Evolutionary conservation across 2,888 invertebrate species (phyloP).

Genomic region (Troilus luridus): DNA sequence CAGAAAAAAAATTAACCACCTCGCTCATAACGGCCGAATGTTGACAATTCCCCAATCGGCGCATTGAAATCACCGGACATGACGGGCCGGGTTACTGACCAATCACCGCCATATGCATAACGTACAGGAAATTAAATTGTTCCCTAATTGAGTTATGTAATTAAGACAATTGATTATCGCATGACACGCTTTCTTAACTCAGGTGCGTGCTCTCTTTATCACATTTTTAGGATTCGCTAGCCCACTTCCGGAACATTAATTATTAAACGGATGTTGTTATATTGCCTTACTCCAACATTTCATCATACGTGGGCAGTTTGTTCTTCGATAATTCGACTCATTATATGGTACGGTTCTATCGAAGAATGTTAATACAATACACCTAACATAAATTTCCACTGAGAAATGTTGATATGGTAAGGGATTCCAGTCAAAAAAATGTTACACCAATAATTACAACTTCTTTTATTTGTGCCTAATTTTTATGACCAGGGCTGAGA

Average conservation of each 20-base stretch:
- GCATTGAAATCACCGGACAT: constrained; percentile 22
- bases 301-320: neutral
- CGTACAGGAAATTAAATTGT: constrained; percentile 30
- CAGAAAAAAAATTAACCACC: neutral
- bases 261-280: constrained; percentile 18
- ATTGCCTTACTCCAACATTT: neutral
- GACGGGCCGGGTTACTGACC: neutral
- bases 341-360: neutral
- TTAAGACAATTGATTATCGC: constrained; percentile 36
- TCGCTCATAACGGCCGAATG: neutral
- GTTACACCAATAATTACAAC: too few relatives aligned
- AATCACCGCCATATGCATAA: neutral
- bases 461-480: too few relatives aligned
- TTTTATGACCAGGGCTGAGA: too few relatives aligned
- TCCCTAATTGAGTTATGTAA: constrained; percentile 43
- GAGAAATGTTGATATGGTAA: too few relatives aligned
- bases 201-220: constrained; percentile 19
- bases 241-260: constrained; percentile 42
- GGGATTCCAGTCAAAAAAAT: too few relatives aligned
- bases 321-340: constrained; percentile 11
- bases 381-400: neutral
- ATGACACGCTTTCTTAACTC: constrained; percentile 47
- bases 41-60: neutral
- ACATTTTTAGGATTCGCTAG: constrained; percentile 24
- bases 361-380: neutral